Conservation (phyloP, 2,113 vertebrate genomes). For the Pseudopodoces humilis region DNA sequence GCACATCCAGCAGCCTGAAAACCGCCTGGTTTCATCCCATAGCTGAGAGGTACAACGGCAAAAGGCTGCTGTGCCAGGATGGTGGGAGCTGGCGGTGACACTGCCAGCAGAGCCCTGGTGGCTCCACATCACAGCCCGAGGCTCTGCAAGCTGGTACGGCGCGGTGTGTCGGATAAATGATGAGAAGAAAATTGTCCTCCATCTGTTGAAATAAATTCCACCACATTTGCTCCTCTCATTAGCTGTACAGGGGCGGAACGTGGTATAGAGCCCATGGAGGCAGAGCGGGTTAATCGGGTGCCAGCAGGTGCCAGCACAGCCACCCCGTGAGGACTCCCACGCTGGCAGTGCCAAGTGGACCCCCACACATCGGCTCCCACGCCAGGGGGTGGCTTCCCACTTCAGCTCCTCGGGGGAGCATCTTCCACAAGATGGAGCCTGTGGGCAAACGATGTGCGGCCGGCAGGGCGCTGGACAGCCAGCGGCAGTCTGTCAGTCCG, state of each 20-base stretch:
- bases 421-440: conserved; percentile 57
- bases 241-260: neutral
- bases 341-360: fast-evolving
- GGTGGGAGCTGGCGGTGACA: neutral
- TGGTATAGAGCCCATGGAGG: fast-evolving
- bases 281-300: fast-evolving
- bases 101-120: neutral
- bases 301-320: neutral
- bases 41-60: neutral
- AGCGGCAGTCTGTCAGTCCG: fast-evolving
- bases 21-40: neutral
- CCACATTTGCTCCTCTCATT: neutral
- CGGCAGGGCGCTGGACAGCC: fast-evolving
- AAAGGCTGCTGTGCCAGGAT: neutral
- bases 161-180: fast-evolving
- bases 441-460: neutral
- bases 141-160: neutral
- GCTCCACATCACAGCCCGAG: neutral
- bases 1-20: neutral
- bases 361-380: fast-evolving
- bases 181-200: neutral
- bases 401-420: neutral
- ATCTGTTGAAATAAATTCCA: neutral
- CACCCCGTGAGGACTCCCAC: fast-evolving
- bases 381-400: neutral